phyloP scores from a whole-genome alignment of 92 coral and sea anemone species.

The Scolanthus callimorphus region DNA sequence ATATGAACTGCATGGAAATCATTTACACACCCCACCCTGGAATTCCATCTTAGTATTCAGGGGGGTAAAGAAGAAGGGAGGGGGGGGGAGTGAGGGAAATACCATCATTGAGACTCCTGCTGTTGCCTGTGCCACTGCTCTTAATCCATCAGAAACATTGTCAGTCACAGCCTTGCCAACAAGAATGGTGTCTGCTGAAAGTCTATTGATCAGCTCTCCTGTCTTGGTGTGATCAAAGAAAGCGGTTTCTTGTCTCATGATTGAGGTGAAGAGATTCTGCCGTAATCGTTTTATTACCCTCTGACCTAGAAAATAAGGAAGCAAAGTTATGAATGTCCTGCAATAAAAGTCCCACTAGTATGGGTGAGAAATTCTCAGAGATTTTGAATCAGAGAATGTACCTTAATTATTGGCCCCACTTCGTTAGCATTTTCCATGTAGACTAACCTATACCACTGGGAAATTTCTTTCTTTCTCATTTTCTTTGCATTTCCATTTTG shows the following conservation, averaged over 20 bases:
- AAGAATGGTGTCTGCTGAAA: conserved; percentile 90
- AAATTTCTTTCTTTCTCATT: too few species aligned
- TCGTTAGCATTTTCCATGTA: too few species aligned
- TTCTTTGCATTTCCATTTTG: too few species aligned
- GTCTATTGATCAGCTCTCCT: conserved; percentile 90
- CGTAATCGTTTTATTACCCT: conserved; percentile 71
- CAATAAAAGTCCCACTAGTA: too few species aligned
- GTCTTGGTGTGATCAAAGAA: conserved; percentile 91
- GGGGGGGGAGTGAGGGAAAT: neutral
- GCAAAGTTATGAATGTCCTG: too few species aligned
- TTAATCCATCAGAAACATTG: conserved; percentile 95
- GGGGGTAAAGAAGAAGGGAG: neutral
- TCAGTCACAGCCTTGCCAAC: conserved; percentile 97
- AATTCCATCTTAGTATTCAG: too few species aligned
- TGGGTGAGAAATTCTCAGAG: too few species aligned
- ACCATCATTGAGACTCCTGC: conserved; percentile 99
- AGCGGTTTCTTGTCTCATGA: conserved; percentile 86
- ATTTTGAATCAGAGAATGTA: too few species aligned
- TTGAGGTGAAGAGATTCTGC: conserved; percentile 70
- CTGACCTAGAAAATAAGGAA: conserved; percentile 56
- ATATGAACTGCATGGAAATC: too few species aligned
- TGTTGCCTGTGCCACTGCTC: conserved; percentile 91
- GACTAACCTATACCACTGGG: too few species aligned
- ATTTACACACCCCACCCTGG: too few species aligned
- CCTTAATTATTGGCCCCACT: too few species aligned